Conservation (phyloP, 2,113 vertebrate species). For the Nyctereutes procyonoides region DNA sequence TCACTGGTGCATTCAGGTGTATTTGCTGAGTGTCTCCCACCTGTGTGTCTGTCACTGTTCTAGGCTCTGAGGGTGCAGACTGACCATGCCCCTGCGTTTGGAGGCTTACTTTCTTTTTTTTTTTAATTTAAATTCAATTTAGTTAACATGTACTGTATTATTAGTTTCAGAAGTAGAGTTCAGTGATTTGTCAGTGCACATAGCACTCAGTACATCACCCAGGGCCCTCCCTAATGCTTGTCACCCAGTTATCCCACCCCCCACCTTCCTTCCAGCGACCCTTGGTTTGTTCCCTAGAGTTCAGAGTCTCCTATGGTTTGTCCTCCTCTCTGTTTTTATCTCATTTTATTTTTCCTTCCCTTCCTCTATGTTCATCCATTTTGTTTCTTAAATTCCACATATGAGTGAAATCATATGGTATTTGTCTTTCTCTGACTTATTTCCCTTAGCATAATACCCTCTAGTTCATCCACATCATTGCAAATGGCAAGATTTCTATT, state of each 20-base stretch:
- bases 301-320: neutral
- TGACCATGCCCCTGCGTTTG: neutral
- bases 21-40: neutral
- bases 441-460: neutral
- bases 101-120: neutral
- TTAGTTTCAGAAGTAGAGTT: neutral
- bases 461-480: neutral
- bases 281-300: neutral
- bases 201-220: neutral
- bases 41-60: accelerated
- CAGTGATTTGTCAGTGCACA: neutral
- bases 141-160: neutral
- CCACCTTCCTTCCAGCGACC: neutral
- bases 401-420: neutral
- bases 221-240: neutral
- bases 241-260: neutral
- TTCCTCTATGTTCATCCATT: neutral
- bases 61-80: neutral
- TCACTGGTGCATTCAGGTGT: accelerated
- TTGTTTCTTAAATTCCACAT: neutral
- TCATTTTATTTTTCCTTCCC: neutral
- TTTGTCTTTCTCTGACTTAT: neutral
- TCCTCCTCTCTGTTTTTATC: neutral
- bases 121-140: neutral
- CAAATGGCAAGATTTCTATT: neutral